phyloP scores from a whole-genome alignment of 2,888 invertebrate genomes.

The Himalopsyche anomala region DNA sequence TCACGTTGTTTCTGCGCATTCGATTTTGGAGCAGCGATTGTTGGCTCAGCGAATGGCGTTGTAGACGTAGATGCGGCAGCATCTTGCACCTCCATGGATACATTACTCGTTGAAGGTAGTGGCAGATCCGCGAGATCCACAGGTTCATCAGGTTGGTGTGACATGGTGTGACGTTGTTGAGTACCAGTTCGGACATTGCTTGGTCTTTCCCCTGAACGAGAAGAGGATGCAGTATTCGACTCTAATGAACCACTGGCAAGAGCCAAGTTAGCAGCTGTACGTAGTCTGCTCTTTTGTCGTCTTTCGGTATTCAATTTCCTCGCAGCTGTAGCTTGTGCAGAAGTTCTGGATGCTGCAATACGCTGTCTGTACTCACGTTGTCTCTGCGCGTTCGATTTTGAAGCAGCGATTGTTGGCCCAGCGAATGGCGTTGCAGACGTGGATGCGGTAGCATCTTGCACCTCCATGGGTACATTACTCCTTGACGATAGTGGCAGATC shows the following conservation, averaged over 20 bases:
- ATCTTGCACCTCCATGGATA: too few relatives aligned
- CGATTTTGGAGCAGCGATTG: conserved; percentile 45
- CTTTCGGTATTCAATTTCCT: conserved; percentile 27
- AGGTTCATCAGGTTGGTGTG: too few relatives aligned
- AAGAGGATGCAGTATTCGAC: conserved; percentile 62
- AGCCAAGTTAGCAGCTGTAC: conserved; percentile 67
- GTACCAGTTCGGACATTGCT: too few relatives aligned
- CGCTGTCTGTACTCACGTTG: conserved; percentile 20
- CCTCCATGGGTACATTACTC: conserved; percentile 40
- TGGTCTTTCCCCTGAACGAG: too few relatives aligned
- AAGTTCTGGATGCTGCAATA: conserved; percentile 34
- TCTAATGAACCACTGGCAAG: conserved; percentile 63
- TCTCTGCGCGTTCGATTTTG: conserved; percentile 34
- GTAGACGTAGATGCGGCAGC: conserved; percentile 26
- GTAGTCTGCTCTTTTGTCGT: conserved; percentile 54
- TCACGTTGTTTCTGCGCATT: conserved; percentile 41
- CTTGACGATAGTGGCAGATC: too few relatives aligned
- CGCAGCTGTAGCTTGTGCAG: conserved; percentile 34
- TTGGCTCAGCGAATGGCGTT: neutral
- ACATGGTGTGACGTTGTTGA: too few relatives aligned
- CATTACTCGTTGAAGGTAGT: too few relatives aligned
- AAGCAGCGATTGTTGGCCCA: conserved; percentile 28
- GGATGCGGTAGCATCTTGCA: conserved; percentile 34
- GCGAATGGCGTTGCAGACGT: conserved; percentile 34
- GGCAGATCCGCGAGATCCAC: too few relatives aligned